A percentile compares a stretch with the other conserved stretches of the same genome.
Evolutionary conservation across 1,140 invertebrate species (phyloP).

Genomic region (Eubasilissa regina): DNA sequence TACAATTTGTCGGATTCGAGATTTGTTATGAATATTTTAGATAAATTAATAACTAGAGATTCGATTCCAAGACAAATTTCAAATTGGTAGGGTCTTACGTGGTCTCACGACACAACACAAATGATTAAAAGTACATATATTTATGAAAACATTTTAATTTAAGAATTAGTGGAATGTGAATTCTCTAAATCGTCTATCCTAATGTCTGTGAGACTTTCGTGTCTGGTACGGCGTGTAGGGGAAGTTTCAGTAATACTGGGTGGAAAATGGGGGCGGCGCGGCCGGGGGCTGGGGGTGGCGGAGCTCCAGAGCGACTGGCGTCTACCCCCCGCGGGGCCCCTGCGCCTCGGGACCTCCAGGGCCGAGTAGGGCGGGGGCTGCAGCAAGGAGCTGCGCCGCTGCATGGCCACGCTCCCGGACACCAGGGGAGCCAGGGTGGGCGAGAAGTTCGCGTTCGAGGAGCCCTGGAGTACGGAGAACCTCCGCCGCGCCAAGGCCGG

Average conservation of each 20-base stretch:
- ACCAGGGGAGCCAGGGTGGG: slow-evolving; percentile 47
- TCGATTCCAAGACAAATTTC: too few species aligned
- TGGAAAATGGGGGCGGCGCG: slow-evolving; percentile 43
- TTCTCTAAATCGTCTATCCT: slow-evolving; percentile 47
- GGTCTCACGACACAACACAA: too few species aligned
- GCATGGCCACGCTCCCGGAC: background rate
- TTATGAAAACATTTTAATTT: background rate
- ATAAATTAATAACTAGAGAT: too few species aligned
- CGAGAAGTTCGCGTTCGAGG: slow-evolving; percentile 9
- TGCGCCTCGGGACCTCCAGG: slow-evolving; percentile 22
- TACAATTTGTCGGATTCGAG: too few species aligned
- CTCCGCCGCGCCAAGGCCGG: slow-evolving; percentile 50
- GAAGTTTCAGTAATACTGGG: slow-evolving; percentile 46
- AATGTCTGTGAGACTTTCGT: slow-evolving; percentile 54
- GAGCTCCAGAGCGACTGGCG: slow-evolving; percentile 38
- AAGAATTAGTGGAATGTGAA: slow-evolving; percentile 4
- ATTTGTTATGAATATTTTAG: too few species aligned
- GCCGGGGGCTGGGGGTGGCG: slow-evolving; percentile 30
- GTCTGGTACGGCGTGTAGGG: slow-evolving; percentile 44
- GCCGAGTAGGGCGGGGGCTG: slow-evolving; percentile 53
- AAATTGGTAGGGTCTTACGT: too few species aligned
- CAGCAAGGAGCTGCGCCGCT: slow-evolving; percentile 41
- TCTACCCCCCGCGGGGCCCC: slow-evolving; percentile 4
- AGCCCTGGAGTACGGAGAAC: slow-evolving; percentile 36
- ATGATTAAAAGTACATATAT: too few species aligned